Conservation (phyloP, 2,888 invertebrate species). For the Drosophila prolongata region DNA sequence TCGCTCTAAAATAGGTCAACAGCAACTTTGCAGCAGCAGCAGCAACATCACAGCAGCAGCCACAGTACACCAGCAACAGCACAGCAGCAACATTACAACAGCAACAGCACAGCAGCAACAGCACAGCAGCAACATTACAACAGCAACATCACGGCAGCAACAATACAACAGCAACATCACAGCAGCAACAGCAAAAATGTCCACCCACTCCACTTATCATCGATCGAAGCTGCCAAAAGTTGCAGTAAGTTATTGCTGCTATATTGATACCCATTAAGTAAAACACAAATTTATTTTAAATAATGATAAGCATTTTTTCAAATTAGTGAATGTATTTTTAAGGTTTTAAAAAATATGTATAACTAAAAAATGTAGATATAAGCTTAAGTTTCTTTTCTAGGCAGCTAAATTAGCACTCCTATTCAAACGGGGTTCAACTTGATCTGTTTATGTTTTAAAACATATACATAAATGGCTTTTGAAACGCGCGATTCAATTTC, state of each 20-base stretch:
- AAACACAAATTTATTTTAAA: no score
- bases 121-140: neutral
- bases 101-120: neutral
- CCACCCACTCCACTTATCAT: slow-evolving; percentile 1
- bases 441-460: no score
- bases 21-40: neutral
- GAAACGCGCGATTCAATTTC: no score
- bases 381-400: no score
- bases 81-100: neutral
- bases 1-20: slow-evolving; percentile 39
- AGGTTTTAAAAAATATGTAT: no score
- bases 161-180: slow-evolving; percentile 4
- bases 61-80: slow-evolving; percentile 14
- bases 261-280: neutral
- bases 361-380: no score
- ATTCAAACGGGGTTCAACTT: no score
- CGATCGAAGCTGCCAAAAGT: slow-evolving; percentile 3
- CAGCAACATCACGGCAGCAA: slow-evolving; percentile 17
- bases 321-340: no score
- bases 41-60: slow-evolving; percentile 4
- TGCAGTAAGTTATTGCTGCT: neutral
- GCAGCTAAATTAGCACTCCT: no score
- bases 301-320: no score
- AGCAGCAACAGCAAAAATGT: slow-evolving; percentile 8
- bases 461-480: no score